Evolutionary conservation across 2,113 vertebrate genomes (phyloP).

Genomic region (Paraplagusia blochii): DNA sequence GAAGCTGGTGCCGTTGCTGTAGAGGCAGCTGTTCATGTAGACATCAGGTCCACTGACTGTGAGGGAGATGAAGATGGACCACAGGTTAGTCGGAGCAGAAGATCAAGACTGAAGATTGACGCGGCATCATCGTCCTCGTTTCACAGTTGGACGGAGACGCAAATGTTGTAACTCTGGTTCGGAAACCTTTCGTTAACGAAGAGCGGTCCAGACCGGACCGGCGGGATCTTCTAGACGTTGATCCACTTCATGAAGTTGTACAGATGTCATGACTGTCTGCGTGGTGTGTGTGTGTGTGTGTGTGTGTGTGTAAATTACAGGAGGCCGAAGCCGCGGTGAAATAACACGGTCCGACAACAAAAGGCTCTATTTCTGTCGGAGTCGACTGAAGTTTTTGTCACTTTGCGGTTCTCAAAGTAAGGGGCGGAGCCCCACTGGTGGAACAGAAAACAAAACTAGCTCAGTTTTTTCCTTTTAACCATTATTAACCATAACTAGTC

Average conservation of each 20-base stretch:
- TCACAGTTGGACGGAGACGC: too few species aligned
- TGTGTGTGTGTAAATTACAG: slow-evolving; percentile 3
- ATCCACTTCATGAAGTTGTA: too few species aligned
- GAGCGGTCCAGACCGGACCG: background rate
- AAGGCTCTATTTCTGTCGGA: background rate
- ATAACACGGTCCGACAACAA: background rate
- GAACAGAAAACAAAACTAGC: background rate
- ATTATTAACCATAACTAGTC: too few species aligned
- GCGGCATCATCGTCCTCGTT: too few species aligned
- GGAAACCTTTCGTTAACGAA: too few species aligned
- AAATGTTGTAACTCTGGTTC: too few species aligned
- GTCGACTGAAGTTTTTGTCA: background rate
- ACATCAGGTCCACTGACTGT: slow-evolving; percentile 84
- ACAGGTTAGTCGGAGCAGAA: slow-evolving; percentile 8
- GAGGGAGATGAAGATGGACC: slow-evolving; percentile 37
- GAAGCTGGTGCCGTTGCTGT: slow-evolving; percentile 94
- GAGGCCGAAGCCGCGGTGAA: background rate
- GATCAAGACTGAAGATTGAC: background rate
- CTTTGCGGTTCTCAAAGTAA: background rate
- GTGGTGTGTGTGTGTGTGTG: background rate
- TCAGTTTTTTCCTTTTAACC: too few species aligned
- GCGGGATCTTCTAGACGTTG: background rate
- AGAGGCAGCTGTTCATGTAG: slow-evolving; percentile 90
- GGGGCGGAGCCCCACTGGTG: background rate
- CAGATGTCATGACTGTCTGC: background rate